Evolutionary conservation across 2,797 vertebrate species (phyloP).

Genomic region (Xenentodon cancila): DNA sequence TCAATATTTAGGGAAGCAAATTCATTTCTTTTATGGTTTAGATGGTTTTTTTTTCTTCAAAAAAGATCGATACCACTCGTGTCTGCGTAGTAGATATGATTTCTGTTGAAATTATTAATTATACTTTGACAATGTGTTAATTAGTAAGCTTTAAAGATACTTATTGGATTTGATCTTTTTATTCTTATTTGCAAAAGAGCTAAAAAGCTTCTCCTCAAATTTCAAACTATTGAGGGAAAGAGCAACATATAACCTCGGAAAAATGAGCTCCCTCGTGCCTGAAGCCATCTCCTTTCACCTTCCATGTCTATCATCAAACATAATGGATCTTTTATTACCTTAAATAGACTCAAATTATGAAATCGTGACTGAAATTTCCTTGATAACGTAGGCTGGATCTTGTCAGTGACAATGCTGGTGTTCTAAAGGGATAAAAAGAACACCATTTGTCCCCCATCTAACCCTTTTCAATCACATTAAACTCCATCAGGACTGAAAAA

Average conservation of each 20-base stretch:
- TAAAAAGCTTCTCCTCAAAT: background rate
- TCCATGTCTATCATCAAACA: background rate
- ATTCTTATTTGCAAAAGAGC: background rate
- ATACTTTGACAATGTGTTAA: background rate
- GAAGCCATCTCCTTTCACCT: background rate
- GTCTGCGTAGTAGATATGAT: constrained; percentile 1
- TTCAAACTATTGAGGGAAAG: background rate
- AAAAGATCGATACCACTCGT: background rate
- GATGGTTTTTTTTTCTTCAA: background rate
- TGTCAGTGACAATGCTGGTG: background rate
- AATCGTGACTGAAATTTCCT: background rate
- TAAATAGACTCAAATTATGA: background rate
- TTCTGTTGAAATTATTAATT: background rate
- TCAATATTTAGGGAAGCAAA: constrained; percentile 9
- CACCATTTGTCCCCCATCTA: constrained; percentile 22
- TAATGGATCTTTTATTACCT: background rate
- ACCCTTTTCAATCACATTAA: constrained; percentile 34
- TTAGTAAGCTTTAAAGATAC: background rate
- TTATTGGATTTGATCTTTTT: background rate
- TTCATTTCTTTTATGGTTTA: constrained; percentile 2
- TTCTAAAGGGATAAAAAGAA: constrained; percentile 2
- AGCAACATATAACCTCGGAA: too few species aligned
- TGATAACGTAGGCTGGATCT: constrained; percentile 9
- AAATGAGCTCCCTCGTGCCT: background rate
- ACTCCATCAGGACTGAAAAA: constrained; percentile 45